phyloP scores from a whole-genome alignment of 2,888 invertebrate species.

The Pegoplata infirma region DNA sequence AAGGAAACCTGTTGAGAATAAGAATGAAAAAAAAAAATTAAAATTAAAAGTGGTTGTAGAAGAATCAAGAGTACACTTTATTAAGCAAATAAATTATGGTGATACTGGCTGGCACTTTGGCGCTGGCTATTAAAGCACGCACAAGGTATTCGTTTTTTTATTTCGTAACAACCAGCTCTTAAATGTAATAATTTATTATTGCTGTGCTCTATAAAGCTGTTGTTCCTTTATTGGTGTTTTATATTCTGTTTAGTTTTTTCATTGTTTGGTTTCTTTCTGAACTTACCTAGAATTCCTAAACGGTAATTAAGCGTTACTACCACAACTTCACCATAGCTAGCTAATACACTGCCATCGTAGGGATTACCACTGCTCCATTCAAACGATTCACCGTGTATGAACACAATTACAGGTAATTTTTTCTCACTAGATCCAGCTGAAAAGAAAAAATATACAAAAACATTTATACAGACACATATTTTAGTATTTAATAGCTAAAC shows the following conservation, averaged over 20 bases:
- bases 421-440: slow-evolving; percentile 77
- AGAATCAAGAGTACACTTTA: slow-evolving; percentile 9
- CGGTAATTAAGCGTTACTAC: slow-evolving; percentile 98
- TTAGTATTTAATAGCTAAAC: not conserved
- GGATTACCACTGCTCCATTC: slow-evolving; percentile 98
- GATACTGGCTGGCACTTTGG: not conserved
- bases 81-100: slow-evolving; percentile 46
- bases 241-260: slow-evolving; percentile 1
- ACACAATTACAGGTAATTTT: slow-evolving; percentile 78
- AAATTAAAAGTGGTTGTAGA: not conserved
- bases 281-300: slow-evolving; percentile 87
- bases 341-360: slow-evolving; percentile 96
- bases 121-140: not conserved
- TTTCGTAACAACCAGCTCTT: slow-evolving; percentile 13
- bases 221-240: slow-evolving; percentile 8
- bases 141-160: slow-evolving; percentile 3
- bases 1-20: slow-evolving; percentile 84
- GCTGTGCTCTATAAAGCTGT: not conserved
- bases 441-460: slow-evolving; percentile 33
- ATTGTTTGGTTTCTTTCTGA: too few species aligned
- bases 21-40: slow-evolving; percentile 21
- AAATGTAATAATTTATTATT: slow-evolving; percentile 53
- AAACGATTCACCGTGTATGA: slow-evolving; percentile 82
- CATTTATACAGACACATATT: not conserved
- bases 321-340: slow-evolving; percentile 93